Percentiles rank a stretch among this genome's conserved stretches.
phyloP scores from a whole-genome alignment of 2,888 invertebrate species.

The Hipparchia sbordonii region DNA sequence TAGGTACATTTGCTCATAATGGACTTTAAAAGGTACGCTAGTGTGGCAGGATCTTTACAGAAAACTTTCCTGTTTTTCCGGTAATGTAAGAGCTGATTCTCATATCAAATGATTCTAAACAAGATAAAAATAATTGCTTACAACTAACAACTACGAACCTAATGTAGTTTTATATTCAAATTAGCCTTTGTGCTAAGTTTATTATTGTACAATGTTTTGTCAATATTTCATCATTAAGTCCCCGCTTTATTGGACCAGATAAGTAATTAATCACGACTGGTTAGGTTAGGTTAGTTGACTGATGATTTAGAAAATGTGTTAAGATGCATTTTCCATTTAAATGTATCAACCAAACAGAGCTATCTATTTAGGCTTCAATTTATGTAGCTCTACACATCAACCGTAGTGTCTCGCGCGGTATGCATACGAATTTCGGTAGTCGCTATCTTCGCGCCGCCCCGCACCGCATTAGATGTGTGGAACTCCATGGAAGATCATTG shows the following conservation, averaged over 20 bases:
- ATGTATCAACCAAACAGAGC: background rate
- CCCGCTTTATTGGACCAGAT: constrained; percentile 25
- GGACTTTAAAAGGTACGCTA: background rate
- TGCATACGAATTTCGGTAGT: no score
- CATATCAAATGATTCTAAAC: constrained; percentile 25
- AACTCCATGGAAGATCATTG: no score
- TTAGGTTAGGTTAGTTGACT: constrained; percentile 4
- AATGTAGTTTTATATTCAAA: constrained; percentile 69
- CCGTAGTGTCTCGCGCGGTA: no score
- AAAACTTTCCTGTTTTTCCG: constrained; percentile 79
- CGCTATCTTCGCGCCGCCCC: no score
- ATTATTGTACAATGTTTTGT: constrained; percentile 31
- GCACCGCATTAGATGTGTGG: no score
- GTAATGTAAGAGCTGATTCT: constrained; percentile 57
- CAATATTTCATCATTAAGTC: constrained; percentile 31
- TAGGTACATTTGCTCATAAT: no score
- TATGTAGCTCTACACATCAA: no score
- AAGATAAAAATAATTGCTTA: constrained; percentile 22
- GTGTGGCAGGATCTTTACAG: constrained; percentile 51
- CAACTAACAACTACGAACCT: constrained; percentile 45
- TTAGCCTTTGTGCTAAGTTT: constrained; percentile 61
- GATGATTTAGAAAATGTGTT: background rate
- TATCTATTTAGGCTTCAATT: background rate
- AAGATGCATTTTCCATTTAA: no score
- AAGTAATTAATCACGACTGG: constrained; percentile 1